Conservation (phyloP, 2,113 vertebrate species). For the Thalassoma bifasciatum region DNA sequence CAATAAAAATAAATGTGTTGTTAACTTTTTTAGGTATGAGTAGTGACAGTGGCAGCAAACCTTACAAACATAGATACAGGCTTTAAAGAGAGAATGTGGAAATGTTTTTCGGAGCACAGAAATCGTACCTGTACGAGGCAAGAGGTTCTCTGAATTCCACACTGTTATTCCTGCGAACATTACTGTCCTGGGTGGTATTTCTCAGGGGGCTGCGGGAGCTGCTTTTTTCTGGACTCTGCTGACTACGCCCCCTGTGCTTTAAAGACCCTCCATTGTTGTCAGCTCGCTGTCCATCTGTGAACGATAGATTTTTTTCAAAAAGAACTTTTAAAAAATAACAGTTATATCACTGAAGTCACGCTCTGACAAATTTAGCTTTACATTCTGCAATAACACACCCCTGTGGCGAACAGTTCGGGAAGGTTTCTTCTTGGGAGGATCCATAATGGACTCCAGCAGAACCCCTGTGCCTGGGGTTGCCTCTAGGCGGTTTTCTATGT, state of each 20-base stretch:
- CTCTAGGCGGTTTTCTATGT: conserved; percentile 94
- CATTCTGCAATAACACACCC: conserved; percentile 78
- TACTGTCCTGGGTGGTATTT: conserved; percentile 91
- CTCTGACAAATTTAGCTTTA: background rate
- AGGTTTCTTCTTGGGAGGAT: conserved; percentile 87
- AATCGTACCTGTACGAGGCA: conserved; percentile 87
- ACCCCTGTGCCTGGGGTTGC: conserved; percentile 86
- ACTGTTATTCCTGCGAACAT: conserved; percentile 84
- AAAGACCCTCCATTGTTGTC: conserved; percentile 74
- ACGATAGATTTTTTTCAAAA: background rate
- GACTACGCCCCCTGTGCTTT: conserved; percentile 76
- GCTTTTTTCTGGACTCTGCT: conserved; percentile 86
- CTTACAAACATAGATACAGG: no score
- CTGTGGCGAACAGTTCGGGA: conserved; percentile 85
- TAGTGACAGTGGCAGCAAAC: no score
- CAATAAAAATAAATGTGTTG: no score
- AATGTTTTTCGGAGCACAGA: background rate
- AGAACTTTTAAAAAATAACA: background rate
- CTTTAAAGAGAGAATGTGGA: background rate
- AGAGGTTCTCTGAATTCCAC: conserved; percentile 92
- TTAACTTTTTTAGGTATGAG: no score
- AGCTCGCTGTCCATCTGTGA: conserved; percentile 77
- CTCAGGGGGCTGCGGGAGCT: conserved; percentile 91
- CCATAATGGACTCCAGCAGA: conserved; percentile 87
- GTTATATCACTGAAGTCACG: background rate